A percentile compares a stretch with the other conserved stretches of the same genome.
Evolutionary conservation across 2,113 vertebrate species (phyloP).

Genomic region (Austrofundulus limnaeus): DNA sequence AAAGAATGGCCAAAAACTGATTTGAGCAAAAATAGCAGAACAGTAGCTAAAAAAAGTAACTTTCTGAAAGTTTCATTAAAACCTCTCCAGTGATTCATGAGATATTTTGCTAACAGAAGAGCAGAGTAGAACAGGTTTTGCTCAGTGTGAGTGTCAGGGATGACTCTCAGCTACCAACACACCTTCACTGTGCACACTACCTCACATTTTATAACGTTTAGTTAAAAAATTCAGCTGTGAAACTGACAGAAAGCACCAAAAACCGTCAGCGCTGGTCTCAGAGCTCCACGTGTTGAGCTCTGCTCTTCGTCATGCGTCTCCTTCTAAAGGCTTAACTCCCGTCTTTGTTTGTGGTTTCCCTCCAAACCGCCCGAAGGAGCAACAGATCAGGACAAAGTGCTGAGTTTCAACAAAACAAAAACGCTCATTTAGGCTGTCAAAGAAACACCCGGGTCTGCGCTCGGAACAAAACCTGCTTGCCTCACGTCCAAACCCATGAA

Average conservation of each 20-base stretch:
- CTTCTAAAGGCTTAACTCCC: constrained; percentile 54
- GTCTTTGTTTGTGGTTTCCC: constrained; percentile 45
- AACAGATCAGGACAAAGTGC: constrained; percentile 36
- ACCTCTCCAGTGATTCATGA: too few species aligned
- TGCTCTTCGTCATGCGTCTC: constrained; percentile 65
- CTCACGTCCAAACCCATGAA: constrained; percentile 55
- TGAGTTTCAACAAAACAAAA: constrained; percentile 52
- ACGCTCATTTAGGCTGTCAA: constrained; percentile 46
- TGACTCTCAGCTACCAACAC: too few species aligned
- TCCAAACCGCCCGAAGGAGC: constrained; percentile 34
- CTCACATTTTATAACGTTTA: too few species aligned
- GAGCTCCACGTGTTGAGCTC: constrained; percentile 50
- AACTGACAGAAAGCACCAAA: neutral
- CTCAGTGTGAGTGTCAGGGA: too few species aligned
- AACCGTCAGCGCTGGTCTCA: constrained; percentile 48
- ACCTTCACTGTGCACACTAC: too few species aligned
- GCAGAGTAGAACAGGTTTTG: too few species aligned
- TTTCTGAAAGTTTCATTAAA: too few species aligned
- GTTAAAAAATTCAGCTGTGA: too few species aligned
- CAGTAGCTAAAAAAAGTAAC: too few species aligned
- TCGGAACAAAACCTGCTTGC: constrained; percentile 33
- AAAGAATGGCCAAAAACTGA: too few species aligned
- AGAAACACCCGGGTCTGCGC: constrained; percentile 27
- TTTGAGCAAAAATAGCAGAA: too few species aligned
- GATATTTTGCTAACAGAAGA: too few species aligned